These are phyloP conservation scores for Agapornis canus DNA, from an alignment of 2,797 vertebrate genomes.

Conservation along the genomic window DNA sequence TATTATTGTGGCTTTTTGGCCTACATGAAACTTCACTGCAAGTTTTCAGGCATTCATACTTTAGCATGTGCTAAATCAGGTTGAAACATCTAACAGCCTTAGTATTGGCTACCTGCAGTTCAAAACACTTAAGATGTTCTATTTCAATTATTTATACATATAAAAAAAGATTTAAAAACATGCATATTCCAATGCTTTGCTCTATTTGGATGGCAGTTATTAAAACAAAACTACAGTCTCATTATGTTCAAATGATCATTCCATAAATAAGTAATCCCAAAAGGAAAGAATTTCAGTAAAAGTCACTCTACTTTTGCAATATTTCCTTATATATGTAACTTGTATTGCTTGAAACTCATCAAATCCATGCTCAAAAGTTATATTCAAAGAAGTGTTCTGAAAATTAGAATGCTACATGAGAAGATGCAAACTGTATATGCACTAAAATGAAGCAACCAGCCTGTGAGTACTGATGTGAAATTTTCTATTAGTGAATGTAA, in stretches of 20 bases:
- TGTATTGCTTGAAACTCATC: not conserved
- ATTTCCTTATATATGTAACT: not conserved
- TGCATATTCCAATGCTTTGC: not conserved
- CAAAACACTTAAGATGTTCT: not conserved
- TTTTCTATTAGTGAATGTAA: not conserved
- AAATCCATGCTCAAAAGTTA: not conserved
- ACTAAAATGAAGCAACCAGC: not conserved
- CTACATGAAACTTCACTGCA: not conserved
- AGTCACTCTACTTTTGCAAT: not conserved
- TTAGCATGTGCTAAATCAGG: not conserved
- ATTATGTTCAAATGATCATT: not conserved
- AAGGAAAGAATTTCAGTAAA: not conserved
- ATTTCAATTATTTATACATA: not conserved
- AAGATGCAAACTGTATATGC: not conserved
- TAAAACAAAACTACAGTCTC: not conserved
- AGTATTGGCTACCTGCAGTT: not conserved
- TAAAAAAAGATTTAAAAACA: not conserved
- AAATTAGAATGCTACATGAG: not conserved
- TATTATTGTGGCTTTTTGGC: not conserved
- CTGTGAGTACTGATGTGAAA: not conserved
- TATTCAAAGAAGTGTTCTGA: not conserved
- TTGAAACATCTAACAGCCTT: not conserved
- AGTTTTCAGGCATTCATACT: not conserved
- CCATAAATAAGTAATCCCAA: not conserved
- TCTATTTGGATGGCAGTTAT: not conserved